Conservation (phyloP, 30 jellyfish, hydroid and myxozoan genomes). For the Hydra vulgaris region DNA sequence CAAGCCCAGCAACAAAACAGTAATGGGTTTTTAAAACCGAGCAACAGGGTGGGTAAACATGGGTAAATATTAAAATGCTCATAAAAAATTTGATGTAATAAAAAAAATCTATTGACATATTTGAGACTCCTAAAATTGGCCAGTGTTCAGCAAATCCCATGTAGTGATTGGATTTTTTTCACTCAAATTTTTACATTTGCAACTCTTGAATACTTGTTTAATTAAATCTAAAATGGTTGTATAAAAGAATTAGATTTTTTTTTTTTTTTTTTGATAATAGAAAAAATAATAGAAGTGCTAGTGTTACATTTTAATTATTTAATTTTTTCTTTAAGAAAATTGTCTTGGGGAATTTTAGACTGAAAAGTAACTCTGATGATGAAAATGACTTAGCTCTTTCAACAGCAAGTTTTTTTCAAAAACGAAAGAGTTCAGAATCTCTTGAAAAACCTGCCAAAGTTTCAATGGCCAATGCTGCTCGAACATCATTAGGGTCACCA, state of each 20-base stretch:
- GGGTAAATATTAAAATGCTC: too few relatives aligned
- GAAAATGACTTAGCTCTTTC: constrained; percentile 24
- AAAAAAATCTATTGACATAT: too few relatives aligned
- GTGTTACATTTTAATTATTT: background rate
- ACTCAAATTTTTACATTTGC: background rate
- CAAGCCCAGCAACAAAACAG: too few relatives aligned
- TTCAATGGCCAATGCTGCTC: constrained; percentile 77
- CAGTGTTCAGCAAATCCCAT: too few relatives aligned
- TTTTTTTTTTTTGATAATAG: background rate
- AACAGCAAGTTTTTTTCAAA: constrained; percentile 29
- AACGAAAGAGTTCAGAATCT: constrained; percentile 8
- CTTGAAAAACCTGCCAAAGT: constrained; percentile 22
- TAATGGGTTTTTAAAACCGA: too few relatives aligned
- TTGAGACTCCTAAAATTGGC: too few relatives aligned
- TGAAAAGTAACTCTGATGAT: constrained; percentile 22
- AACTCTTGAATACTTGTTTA: background rate
- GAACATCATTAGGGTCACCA: constrained; percentile 31
- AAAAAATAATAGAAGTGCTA: background rate
- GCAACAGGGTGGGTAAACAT: too few relatives aligned
- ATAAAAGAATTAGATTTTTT: background rate
- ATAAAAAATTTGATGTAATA: too few relatives aligned
- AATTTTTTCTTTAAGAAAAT: background rate
- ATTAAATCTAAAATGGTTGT: background rate
- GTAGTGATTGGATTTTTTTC: too few relatives aligned
- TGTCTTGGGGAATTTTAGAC: constrained; percentile 20